Percentiles rank a stretch among this genome's conserved stretches.
phyloP scores from a whole-genome alignment of 2,113 vertebrate species.

The Oenanthe melanoleuca region DNA sequence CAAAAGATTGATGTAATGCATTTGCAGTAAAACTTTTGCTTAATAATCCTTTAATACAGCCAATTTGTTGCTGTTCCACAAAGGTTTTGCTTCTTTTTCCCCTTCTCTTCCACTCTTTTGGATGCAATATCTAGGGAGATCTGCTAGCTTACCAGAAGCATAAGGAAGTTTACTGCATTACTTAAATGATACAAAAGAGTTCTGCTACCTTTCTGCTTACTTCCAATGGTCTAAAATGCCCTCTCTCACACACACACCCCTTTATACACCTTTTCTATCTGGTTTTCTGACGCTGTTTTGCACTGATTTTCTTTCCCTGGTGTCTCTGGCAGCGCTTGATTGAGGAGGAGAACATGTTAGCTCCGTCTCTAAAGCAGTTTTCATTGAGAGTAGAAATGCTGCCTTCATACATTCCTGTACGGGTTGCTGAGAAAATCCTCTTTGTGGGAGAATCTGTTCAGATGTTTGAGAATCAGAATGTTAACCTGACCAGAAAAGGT shows the following conservation, averaged over 20 bases:
- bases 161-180: background rate
- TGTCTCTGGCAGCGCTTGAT: slow-evolving; percentile 84
- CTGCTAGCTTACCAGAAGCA: background rate
- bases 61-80: background rate
- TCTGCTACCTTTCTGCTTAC: background rate
- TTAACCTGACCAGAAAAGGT: slow-evolving; percentile 91
- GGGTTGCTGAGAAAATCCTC: slow-evolving; percentile 97
- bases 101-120: background rate
- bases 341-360: slow-evolving; percentile 98
- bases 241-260: rapidly evolving
- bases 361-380: slow-evolving; percentile 96
- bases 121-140: background rate
- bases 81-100: background rate
- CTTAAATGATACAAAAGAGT: background rate
- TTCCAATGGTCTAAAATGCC: background rate
- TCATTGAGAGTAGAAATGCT: slow-evolving; percentile 94
- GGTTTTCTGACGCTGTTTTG: background rate
- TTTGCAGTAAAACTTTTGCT: background rate
- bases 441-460: slow-evolving; percentile 98
- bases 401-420: slow-evolving; percentile 93
- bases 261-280: background rate
- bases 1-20: background rate
- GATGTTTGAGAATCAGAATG: slow-evolving; percentile 99
- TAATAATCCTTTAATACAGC: background rate
- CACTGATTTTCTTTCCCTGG: background rate